Evolutionary conservation across 2,888 invertebrate genomes (phyloP), one percentile per base, ranked within the genome.

Genomic region (Watsonalla cultraria): DNA sequence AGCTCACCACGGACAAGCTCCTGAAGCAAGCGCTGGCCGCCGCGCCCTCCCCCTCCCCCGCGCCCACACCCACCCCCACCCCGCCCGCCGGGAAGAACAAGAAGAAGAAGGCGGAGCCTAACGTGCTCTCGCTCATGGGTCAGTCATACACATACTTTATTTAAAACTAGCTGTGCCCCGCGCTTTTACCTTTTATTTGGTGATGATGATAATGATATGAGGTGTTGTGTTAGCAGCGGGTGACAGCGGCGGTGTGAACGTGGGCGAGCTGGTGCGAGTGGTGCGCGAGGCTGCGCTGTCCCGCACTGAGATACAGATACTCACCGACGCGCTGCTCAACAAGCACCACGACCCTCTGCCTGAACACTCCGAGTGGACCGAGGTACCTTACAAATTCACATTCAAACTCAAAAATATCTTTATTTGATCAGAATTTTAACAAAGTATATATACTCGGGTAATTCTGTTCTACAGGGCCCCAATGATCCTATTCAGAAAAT

Each of bases 241-340:
- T 51, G 94, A 94, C 66, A 92, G 92, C 69, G 94, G 95, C 72
- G 94, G 93, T 50, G 92, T 95, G 65, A 94, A 93, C 59, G 93
- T 95, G 34, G 93, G 93, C 54, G 91, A 95, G 63, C 74, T 96
- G 60, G 93, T 95, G 78, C 93, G 95, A 39, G 92, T 96, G 51
- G 94, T 98, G 58, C 94, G 95, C 65, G 95, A 95, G 68, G 95
- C 97, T 59, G 94, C 95, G 65, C 92, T 98, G 50, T 96, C 96
- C 62, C 96, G 96, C 67, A 94, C 93, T 55, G 98, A 98, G 88
- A 95, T 97, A 65, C 98, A 98, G 90, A 93, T 95, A 65, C 92
- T 98, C 54, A 97, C 97, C 66, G 97, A 98, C 82, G 94, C 96
- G 64, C 92, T 98, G 68, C 92, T 98, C 66, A 97, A 97, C 89